These are phyloP conservation scores for Lathamus discolor DNA, from an alignment of 2,113 vertebrate species.

Conservation along the genomic window DNA sequence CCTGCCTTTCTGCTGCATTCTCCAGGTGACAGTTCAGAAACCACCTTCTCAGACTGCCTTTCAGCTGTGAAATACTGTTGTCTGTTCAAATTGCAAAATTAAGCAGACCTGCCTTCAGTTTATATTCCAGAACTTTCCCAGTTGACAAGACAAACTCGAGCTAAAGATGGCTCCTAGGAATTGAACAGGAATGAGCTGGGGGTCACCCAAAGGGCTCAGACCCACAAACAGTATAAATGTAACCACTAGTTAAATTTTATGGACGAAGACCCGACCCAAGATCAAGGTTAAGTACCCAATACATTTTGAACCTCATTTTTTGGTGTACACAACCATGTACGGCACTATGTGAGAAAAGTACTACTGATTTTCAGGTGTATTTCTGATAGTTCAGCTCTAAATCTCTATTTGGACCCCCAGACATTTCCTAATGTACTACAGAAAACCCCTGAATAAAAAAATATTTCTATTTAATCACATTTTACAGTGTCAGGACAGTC, in stretches of 20 bases:
- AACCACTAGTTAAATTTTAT: not conserved
- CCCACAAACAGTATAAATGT: not conserved
- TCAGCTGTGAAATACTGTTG: not conserved
- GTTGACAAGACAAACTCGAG: not conserved
- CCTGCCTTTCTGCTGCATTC: not conserved
- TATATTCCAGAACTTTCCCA: not conserved
- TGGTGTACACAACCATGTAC: not conserved
- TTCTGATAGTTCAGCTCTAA: not conserved
- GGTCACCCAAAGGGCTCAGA: not conserved
- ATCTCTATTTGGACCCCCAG: not conserved
- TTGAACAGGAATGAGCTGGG: not conserved
- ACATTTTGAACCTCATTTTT: not conserved
- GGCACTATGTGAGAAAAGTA: not conserved
- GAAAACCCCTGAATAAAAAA: not conserved
- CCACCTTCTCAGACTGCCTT: not conserved
- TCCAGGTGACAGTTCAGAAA: not conserved
- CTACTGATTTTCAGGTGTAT: not conserved
- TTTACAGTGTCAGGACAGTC: not conserved
- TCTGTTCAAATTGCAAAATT: not conserved
- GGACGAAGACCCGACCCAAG: not conserved
- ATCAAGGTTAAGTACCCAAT: not conserved
- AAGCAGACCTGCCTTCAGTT: not conserved
- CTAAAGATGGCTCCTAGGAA: not conserved
- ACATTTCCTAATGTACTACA: not conserved
- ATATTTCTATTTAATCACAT: not conserved